These are phyloP conservation scores for Macropis europaea DNA, from an alignment of 2,888 invertebrate genomes.

Conservation along the genomic window DNA sequence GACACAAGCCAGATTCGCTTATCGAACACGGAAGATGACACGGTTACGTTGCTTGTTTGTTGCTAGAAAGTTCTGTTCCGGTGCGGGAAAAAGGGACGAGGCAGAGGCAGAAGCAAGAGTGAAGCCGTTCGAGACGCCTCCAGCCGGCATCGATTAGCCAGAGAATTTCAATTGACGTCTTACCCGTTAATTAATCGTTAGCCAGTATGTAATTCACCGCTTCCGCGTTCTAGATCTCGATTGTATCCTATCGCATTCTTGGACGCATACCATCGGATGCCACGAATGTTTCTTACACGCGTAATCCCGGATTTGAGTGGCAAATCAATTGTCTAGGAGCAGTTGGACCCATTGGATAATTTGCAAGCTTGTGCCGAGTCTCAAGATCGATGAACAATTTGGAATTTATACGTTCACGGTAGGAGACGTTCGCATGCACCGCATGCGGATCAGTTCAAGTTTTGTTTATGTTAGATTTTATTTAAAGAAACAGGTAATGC, in stretches of 20 bases:
- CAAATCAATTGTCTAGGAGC: constrained; percentile 22
- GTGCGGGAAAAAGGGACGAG: not conserved
- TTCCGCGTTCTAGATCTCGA: constrained; percentile 55
- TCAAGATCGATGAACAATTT: too few species aligned
- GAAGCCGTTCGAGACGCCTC: constrained; percentile 2
- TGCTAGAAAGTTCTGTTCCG: constrained; percentile 7
- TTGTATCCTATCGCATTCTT: constrained; percentile 43
- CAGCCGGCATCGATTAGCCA: constrained; percentile 38
- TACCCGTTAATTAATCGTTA: constrained; percentile 50
- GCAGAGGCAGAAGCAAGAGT: not conserved
- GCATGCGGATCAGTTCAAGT: too few species aligned
- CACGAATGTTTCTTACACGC: constrained; percentile 38
- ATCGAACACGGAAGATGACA: constrained; percentile 16
- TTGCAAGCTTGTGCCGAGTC: too few species aligned
- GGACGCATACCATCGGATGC: constrained; percentile 39
- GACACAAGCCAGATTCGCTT: not conserved
- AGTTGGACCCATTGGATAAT: too few species aligned
- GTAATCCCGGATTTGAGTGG: not conserved
- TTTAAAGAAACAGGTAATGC: too few species aligned
- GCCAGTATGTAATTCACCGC: constrained; percentile 48
- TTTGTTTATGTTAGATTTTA: too few species aligned
- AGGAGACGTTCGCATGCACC: too few species aligned
- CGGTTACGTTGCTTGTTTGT: constrained; percentile 1
- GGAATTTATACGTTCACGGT: too few species aligned
- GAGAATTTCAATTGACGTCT: constrained; percentile 49